phyloP scores from a whole-genome alignment of 2,113 vertebrate species.

The Crocuta crocuta region DNA sequence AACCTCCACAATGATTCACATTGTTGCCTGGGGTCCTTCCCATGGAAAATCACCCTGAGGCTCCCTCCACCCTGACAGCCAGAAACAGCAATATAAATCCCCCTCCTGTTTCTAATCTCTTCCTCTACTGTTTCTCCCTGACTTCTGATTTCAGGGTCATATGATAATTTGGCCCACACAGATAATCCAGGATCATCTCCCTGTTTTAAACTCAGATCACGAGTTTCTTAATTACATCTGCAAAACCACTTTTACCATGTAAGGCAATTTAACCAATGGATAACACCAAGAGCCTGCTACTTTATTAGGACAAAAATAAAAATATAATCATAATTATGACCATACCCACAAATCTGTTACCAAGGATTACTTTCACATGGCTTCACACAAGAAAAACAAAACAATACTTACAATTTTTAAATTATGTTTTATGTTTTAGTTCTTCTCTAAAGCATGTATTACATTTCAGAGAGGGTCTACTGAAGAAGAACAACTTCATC shows the following conservation, averaged over 20 bases:
- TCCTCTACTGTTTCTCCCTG: background rate
- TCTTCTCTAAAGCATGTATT: background rate
- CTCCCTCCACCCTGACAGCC: background rate
- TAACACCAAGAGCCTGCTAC: background rate
- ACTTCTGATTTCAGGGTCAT: background rate
- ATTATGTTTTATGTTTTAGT: background rate
- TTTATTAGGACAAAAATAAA: background rate
- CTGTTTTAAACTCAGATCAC: too few relatives aligned
- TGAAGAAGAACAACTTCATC: background rate
- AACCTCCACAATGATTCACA: background rate
- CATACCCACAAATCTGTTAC: background rate
- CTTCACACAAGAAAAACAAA: background rate
- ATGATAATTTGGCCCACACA: background rate
- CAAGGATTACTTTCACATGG: background rate
- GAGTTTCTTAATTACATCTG: too few relatives aligned
- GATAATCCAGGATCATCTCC: background rate
- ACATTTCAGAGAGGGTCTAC: background rate
- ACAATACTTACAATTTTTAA: background rate
- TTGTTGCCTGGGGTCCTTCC: background rate
- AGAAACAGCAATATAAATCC: background rate
- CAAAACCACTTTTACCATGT: background rate
- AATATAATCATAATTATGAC: background rate
- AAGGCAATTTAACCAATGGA: background rate
- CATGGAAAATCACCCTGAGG: background rate
- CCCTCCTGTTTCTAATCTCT: background rate